Evolutionary conservation across 2,113 vertebrate species (phyloP).

Genomic region (Pholis gunnellus): DNA sequence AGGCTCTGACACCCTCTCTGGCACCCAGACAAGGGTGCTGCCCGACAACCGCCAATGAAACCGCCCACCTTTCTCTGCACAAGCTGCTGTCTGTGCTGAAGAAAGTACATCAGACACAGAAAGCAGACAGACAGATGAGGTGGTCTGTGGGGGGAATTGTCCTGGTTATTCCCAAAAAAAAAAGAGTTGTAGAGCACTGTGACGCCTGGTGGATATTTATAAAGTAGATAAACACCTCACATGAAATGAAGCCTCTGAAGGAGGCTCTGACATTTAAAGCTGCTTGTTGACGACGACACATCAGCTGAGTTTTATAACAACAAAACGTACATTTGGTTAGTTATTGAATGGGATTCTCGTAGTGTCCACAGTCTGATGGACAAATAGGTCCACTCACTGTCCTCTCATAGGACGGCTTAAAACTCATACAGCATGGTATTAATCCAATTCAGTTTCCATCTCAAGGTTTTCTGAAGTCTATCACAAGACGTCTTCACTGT

Average conservation of each 20-base stretch:
- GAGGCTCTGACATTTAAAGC: not conserved
- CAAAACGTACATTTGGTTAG: no score
- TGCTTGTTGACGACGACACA: not conserved
- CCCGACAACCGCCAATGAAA: not conserved
- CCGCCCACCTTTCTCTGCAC: constrained; percentile 18
- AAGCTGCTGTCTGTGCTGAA: not conserved
- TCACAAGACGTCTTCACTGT: no score
- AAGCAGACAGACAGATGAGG: not conserved
- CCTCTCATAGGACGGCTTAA: no score
- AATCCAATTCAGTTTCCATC: no score
- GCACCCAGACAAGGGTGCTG: constrained; percentile 45
- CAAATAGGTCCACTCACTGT: not conserved
- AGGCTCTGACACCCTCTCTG: constrained; percentile 44
- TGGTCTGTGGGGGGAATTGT: not conserved
- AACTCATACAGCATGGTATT: no score
- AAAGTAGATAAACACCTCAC: not conserved
- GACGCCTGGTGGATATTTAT: not conserved
- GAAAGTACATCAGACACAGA: constrained; percentile 1
- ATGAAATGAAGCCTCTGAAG: not conserved
- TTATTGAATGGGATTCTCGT: no score
- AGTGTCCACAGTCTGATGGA: not conserved
- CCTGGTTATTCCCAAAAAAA: not conserved
- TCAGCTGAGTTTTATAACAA: no score
- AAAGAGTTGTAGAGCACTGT: not conserved
- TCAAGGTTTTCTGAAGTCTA: no score